Percentiles rank a stretch among this genome's conserved stretches.
phyloP scores from a whole-genome alignment of 2,113 vertebrate genomes.

The Sinocyclocheilus grahami region DNA sequence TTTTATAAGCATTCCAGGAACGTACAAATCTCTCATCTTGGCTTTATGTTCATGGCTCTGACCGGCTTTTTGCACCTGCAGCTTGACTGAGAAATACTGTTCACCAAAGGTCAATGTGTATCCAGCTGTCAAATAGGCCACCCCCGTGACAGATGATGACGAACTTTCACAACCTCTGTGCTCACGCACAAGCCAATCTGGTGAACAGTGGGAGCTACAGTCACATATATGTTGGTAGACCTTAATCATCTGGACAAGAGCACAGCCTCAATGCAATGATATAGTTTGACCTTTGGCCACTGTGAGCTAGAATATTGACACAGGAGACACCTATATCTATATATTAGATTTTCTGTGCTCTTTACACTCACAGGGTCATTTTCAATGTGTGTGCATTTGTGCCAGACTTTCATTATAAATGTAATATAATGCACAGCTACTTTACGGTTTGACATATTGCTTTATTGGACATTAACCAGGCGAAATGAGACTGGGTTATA shows the following conservation, averaged over 20 bases:
- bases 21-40: neutral
- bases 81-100: slow-evolving; percentile 14
- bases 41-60: slow-evolving; percentile 1
- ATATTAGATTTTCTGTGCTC: slow-evolving; percentile 16
- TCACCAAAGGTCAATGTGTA: slow-evolving; percentile 26
- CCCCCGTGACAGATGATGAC: slow-evolving; percentile 13
- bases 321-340: neutral
- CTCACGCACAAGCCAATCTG: slow-evolving; percentile 26
- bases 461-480: neutral
- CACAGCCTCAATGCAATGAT: slow-evolving; percentile 20
- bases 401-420: neutral
- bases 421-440: neutral
- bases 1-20: neutral
- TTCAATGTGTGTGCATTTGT: slow-evolving; percentile 21
- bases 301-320: slow-evolving; percentile 29
- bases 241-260: slow-evolving; percentile 36
- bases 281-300: slow-evolving; percentile 31
- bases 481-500: slow-evolving; percentile 3
- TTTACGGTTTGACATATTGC: slow-evolving; percentile 7
- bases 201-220: slow-evolving; percentile 28
- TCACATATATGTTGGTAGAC: neutral
- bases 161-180: neutral
- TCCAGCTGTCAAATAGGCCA: slow-evolving; percentile 17
- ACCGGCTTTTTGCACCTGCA: slow-evolving; percentile 12
- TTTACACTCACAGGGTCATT: neutral